These are phyloP conservation scores for Bothrops alternatus DNA, from an alignment of 2,797 vertebrate genomes.

Conservation along the genomic window DNA sequence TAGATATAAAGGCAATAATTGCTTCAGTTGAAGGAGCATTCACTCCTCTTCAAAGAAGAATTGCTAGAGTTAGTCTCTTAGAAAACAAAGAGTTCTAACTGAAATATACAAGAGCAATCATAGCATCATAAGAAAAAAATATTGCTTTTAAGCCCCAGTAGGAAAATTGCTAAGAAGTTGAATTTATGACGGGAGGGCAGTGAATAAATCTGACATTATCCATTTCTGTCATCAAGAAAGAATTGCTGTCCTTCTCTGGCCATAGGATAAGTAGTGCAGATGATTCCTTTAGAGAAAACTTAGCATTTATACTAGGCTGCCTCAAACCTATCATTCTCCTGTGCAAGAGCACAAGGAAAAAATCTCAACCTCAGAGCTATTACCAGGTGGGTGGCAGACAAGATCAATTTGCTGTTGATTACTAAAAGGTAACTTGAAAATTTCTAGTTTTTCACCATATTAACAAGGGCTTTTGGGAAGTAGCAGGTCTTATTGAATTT, in stretches of 20 bases:
- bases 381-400: background rate
- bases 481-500: background rate
- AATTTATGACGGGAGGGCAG: background rate
- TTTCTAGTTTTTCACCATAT: background rate
- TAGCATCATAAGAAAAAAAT: background rate
- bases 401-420: background rate
- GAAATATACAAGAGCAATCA: background rate
- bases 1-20: background rate
- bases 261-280: background rate
- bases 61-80: background rate
- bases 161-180: background rate
- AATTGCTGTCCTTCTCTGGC: background rate
- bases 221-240: background rate
- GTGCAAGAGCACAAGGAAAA: background rate
- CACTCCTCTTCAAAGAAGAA: background rate
- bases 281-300: background rate
- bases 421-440: background rate
- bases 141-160: background rate
- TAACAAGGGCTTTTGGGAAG: background rate
- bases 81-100: background rate
- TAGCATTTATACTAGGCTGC: background rate
- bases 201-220: background rate
- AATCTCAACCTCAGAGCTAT: background rate
- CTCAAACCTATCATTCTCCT: background rate
- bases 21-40: background rate